These are phyloP conservation scores for Myripristis murdjan DNA, from an alignment of 2,797 vertebrate species.

Conservation along the genomic window DNA sequence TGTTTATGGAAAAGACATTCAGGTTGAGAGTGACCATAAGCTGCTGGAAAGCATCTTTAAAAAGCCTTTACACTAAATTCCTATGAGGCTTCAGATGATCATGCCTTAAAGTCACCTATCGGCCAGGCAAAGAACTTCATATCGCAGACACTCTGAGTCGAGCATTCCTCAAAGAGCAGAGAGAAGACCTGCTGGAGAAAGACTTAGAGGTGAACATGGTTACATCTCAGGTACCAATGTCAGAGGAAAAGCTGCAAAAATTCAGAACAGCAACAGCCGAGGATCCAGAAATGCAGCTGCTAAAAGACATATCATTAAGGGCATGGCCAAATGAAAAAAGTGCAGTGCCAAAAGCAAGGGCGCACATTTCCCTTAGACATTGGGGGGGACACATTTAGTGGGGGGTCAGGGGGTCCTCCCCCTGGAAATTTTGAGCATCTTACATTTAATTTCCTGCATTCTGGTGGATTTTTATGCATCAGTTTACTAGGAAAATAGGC, in stretches of 20 bases:
- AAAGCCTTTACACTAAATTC: slow-evolving; percentile 7
- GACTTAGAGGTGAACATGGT: too few species aligned
- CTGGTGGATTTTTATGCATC: too few species aligned
- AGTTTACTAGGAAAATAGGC: too few species aligned
- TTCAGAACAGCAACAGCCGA: slow-evolving; percentile 24
- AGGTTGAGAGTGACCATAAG: slow-evolving; percentile 35
- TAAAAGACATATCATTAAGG: slow-evolving; percentile 6
- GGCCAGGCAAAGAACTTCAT: slow-evolving; percentile 5
- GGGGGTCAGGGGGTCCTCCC: too few species aligned
- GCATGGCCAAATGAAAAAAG: background rate
- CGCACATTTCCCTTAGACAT: too few species aligned
- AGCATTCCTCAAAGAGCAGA: slow-evolving; percentile 12
- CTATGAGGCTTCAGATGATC: slow-evolving; percentile 2
- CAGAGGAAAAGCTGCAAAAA: background rate
- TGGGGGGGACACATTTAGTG: too few species aligned
- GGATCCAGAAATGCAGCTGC: slow-evolving; percentile 18
- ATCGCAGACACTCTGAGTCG: background rate
- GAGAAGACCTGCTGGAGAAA: slow-evolving; percentile 8
- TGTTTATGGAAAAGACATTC: slow-evolving; percentile 10
- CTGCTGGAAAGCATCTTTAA: slow-evolving; percentile 28
- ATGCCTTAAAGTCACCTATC: background rate
- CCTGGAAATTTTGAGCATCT: too few species aligned
- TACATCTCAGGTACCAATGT: too few species aligned
- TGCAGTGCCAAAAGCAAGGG: background rate
- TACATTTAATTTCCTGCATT: too few species aligned